Conservation (phyloP, 2,888 invertebrate species). For the Agelastica alni region DNA sequence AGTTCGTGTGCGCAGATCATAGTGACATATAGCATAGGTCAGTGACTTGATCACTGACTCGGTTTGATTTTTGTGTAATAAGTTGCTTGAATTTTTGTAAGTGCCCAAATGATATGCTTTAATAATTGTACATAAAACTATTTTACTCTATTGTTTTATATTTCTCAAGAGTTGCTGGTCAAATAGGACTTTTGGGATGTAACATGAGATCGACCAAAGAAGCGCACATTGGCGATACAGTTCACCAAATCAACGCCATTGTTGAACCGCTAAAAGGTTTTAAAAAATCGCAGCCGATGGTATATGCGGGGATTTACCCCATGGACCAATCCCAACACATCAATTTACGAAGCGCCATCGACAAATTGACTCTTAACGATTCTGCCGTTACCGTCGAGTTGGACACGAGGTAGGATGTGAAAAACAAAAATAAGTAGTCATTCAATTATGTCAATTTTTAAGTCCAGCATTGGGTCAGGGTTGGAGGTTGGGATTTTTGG, state of each 20-base stretch:
- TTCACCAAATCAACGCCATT: constrained; percentile 61
- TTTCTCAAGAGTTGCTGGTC: constrained; percentile 85
- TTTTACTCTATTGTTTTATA: too few species aligned
- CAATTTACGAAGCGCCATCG: constrained; percentile 78
- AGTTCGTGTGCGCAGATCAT: too few species aligned
- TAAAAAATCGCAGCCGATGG: constrained; percentile 74
- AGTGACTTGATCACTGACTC: too few species aligned
- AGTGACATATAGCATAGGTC: too few species aligned
- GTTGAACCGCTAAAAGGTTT: constrained; percentile 69
- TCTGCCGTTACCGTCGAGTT: constrained; percentile 81
- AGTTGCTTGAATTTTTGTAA: too few species aligned
- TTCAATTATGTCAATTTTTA: constrained; percentile 12
- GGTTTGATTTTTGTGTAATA: too few species aligned
- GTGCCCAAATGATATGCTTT: too few species aligned
- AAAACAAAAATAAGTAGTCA: not conserved
- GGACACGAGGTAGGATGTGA: constrained; percentile 73
- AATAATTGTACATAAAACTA: too few species aligned
- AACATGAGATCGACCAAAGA: constrained; percentile 77
- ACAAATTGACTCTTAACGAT: constrained; percentile 92
- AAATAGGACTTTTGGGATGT: constrained; percentile 88
- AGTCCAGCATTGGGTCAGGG: constrained; percentile 88
- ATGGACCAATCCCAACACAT: constrained; percentile 84
- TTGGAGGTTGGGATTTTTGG: constrained; percentile 86
- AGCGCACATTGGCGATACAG: constrained; percentile 77
- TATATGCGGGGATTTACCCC: constrained; percentile 90